Conservation (phyloP, 2,888 invertebrate species). For the Leptothorax acervorum region DNA sequence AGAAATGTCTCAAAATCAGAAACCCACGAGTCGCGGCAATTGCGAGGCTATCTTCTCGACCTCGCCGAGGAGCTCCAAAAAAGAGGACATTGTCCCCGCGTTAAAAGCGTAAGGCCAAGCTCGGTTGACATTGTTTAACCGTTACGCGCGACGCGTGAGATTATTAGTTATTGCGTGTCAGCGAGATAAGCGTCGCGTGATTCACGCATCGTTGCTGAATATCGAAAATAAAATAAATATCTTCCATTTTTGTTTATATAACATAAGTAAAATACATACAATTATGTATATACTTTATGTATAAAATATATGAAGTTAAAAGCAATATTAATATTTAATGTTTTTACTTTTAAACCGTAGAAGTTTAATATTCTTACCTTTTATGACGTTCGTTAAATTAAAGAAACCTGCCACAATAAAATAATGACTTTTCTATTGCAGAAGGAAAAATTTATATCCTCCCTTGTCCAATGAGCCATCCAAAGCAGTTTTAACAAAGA, state of each 20-base stretch:
- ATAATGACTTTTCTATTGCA: conserved; percentile 32
- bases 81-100: conserved; percentile 77
- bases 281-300: too few species aligned
- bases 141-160: neutral
- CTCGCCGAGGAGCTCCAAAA: conserved; percentile 78
- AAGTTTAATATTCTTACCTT: neutral
- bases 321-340: neutral
- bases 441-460: conserved; percentile 44
- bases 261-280: neutral
- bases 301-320: neutral
- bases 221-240: conserved; percentile 28
- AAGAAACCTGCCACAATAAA: neutral
- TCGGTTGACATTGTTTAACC: conserved; percentile 10
- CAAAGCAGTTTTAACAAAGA: neutral
- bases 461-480: conserved; percentile 31
- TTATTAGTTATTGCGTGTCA: neutral
- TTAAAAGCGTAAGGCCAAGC: conserved; percentile 26
- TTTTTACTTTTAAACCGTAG: neutral
- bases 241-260: conserved; percentile 17
- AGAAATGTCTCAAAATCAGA: conserved; percentile 74
- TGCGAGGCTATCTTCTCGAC: conserved; percentile 83
- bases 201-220: too few species aligned
- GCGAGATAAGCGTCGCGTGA: neutral
- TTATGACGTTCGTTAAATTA: neutral
- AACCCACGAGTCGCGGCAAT: conserved; percentile 76